These are phyloP conservation scores for Amphipoea oculea DNA, from an alignment of 2,888 invertebrate genomes.

Conservation along the genomic window DNA sequence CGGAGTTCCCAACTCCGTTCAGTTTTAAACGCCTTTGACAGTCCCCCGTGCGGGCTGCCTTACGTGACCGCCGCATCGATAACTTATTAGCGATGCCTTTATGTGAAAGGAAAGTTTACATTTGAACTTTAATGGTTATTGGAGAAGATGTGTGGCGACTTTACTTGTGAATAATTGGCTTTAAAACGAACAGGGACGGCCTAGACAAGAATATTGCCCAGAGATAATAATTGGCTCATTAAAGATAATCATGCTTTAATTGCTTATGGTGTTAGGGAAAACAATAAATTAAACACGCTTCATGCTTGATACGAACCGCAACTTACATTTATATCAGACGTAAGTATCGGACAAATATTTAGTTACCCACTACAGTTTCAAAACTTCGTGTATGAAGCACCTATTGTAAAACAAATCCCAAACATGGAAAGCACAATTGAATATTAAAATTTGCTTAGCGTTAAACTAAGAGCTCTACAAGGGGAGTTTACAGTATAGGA, in stretches of 20 bases:
- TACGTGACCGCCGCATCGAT: slow-evolving; percentile 79
- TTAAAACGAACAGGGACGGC: slow-evolving; percentile 17
- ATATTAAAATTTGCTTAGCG: slow-evolving; percentile 90
- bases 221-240: slow-evolving; percentile 26
- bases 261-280: slow-evolving; percentile 14
- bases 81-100: slow-evolving; percentile 67
- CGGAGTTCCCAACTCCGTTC: slow-evolving; percentile 75
- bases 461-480: slow-evolving; percentile 82
- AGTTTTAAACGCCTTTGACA: slow-evolving; percentile 83
- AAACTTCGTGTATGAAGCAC: slow-evolving; percentile 47
- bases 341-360: slow-evolving; percentile 2
- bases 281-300: slow-evolving; percentile 27
- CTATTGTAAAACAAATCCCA: slow-evolving; percentile 62
- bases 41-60: slow-evolving; percentile 74
- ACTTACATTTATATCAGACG: neutral
- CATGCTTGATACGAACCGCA: slow-evolving; percentile 7
- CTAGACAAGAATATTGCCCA: slow-evolving; percentile 21
- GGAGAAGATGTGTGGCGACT: slow-evolving; percentile 15
- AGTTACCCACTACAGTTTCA: slow-evolving; percentile 21
- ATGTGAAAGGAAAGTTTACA: slow-evolving; percentile 62
- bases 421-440: slow-evolving; percentile 85
- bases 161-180: slow-evolving; percentile 27
- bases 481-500: slow-evolving; percentile 82
- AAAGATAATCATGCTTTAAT: slow-evolving; percentile 31
- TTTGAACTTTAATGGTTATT: slow-evolving; percentile 49